Evolutionary conservation across 2,113 vertebrate genomes (phyloP).

Genomic region (Anolis carolinensis): DNA sequence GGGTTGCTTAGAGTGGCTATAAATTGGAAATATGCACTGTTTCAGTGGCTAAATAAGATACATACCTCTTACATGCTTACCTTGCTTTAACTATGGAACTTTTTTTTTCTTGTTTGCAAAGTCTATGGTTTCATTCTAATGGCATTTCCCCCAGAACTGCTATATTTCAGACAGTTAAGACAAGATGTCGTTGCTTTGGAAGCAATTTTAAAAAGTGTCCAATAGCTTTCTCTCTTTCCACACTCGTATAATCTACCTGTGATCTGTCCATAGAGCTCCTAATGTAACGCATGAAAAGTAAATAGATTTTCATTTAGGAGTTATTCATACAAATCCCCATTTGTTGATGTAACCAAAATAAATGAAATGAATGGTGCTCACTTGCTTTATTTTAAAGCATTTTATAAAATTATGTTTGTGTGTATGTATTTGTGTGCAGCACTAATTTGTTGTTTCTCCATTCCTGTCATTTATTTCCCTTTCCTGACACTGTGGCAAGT

Average conservation of each 20-base stretch:
- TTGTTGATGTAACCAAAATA: not conserved
- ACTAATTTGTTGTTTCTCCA: not conserved
- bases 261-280: not conserved
- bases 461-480: not conserved
- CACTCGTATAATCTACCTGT: not conserved
- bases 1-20: not conserved
- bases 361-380: not conserved
- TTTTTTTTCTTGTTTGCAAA: not conserved
- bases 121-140: not conserved
- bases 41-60: no score
- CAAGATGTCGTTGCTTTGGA: not conserved
- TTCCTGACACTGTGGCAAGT: not conserved
- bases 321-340: not conserved
- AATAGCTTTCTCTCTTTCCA: not conserved
- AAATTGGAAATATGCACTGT: no score
- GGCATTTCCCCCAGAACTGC: not conserved
- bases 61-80: not conserved
- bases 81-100: not conserved
- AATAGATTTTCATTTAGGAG: no score
- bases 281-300: not conserved
- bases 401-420: not conserved
- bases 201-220: not conserved
- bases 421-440: not conserved
- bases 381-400: not conserved
- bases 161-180: not conserved